These are phyloP conservation scores for Pangasianodon hypophthalmus DNA, from an alignment of 2,113 vertebrate genomes.

Conservation along the genomic window DNA sequence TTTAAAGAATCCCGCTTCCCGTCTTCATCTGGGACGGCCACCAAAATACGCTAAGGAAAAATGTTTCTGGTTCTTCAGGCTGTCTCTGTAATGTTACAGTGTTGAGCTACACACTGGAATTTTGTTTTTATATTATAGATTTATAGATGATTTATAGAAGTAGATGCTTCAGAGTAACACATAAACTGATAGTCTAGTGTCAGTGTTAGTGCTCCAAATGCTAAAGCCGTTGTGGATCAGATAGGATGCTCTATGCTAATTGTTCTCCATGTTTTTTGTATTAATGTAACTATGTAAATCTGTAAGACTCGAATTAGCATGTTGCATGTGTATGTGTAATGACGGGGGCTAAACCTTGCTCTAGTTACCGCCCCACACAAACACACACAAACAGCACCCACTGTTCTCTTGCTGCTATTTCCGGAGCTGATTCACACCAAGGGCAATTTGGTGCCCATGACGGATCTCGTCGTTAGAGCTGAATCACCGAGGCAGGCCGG, in stretches of 20 bases:
- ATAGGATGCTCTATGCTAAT: not conserved
- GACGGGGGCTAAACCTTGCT: conserved; percentile 30
- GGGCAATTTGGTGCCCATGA: conserved; percentile 40
- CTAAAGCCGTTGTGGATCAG: not conserved
- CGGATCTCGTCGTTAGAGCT: conserved; percentile 21
- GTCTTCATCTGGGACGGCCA: not conserved
- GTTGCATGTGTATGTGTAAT: not conserved
- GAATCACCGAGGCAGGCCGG: conserved; percentile 42
- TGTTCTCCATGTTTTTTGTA: not conserved
- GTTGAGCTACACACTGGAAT: not conserved
- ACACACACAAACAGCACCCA: conserved; percentile 40
- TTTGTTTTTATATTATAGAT: not conserved
- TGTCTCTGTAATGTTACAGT: not conserved
- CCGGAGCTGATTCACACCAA: conserved; percentile 50
- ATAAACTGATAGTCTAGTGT: not conserved
- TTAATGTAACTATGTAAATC: not conserved
- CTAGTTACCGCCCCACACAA: conserved; percentile 11
- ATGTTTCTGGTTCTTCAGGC: not conserved
- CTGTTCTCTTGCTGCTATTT: conserved; percentile 47
- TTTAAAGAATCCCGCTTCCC: not conserved
- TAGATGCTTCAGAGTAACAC: not conserved
- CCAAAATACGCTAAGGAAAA: not conserved
- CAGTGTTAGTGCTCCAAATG: not conserved
- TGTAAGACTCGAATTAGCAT: not conserved
- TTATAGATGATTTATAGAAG: not conserved